Base-by-base conservation (phyloP, 2,113 vertebrate species). In the Hemicordylus capensis region DNA sequence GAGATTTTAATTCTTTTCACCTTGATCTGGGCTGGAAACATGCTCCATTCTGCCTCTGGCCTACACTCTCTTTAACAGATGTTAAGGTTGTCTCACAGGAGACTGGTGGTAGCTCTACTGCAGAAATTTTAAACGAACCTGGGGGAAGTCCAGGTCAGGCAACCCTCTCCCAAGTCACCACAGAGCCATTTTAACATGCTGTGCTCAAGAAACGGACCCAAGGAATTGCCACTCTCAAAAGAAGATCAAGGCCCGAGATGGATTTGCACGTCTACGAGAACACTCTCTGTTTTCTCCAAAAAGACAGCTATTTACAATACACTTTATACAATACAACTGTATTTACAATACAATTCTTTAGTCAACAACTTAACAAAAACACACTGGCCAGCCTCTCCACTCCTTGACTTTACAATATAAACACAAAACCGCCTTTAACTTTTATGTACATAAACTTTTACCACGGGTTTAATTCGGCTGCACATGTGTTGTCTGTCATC, bases 121-220 rank as follows among this genome's bases (percentile, higher is more conserved):
- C n/a, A n/a, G n/a, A n/a, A n/a, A n/a, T n/a, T n/a, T n/a, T n/a
- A n/a, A n/a, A n/a, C n/a, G n/a, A n/a, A n/a, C n/a, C n/a, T n/a
- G n/a, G n/a, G n/a, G n/a, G n/a, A n/a, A n/a, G n/a, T n/a, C n/a
- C n/a, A n/a, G n/a, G n/a, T n/a, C n/a, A n/a, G n/a, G n/a, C n/a
- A n/a, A n/a, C n/a, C n/a, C n/a, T n/a, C n/a, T n/a, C n/a, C n/a
- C n/a, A n/a, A n/a, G n/a, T n/a, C n/a, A n/a, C n/a, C n/a, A n/a
- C n/a, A 66, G 48, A 70, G 15, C 22, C n/a, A 64, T 75, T 75
- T 83, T 75, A 84, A 84, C 34, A 42, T 76, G 28, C 59, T 64
- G n/a, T n/a, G 9, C 26, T 69, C n/a, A 37, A 81, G 12, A 69
- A 19, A 66, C 28, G 17, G 31, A 80, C 46, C 26, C n/a, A 69